Evolutionary conservation across 2,113 vertebrate genomes (phyloP), one percentile per base, ranked within the genome.

Genomic region (Trichechus manatus): DNA sequence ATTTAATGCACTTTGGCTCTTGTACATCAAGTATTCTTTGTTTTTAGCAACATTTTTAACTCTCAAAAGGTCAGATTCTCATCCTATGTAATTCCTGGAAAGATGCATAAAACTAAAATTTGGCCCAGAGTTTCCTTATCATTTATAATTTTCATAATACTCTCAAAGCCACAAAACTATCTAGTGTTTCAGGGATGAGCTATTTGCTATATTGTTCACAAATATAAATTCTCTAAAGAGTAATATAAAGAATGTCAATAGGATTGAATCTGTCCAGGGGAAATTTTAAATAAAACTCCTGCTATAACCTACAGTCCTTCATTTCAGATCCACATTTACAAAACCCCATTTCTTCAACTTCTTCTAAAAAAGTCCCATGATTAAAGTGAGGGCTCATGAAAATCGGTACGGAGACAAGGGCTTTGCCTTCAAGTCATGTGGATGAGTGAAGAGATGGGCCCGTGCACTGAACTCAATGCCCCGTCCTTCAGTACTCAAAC

Each of bases 111-210:
- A 94, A 96, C 72, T 84, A 79, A 95, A 97, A 96, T 94, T 87
- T 97, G 98, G 97, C 96, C 42, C 92, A 75, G 94, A 64, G 92
- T 91, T 89, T 96, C 64, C 92, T 98, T 98, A 97, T 98, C 96
- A 98, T 97, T 97, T 97, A 94, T 97, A 98, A 98, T 98, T 97
- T 97, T 96, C 87, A 83, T 91, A 97, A 97, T 91, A 50, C 27
- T 78, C 79, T 96, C 82, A 89, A 86, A 95, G 92, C 96, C 95
- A 96, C 96, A 85, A 84, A 97, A 93, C 92, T 77, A 68, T 93
- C 96, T 84, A 72, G 42, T 75, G 88, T 96, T 98, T 95, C 95
- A 97, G 96, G 92, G 92, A 97, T 77, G 96, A 93, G 85, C 85
- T 80, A 90, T 96, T 95, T 97, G 86, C 86, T 91, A 27, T 66